phyloP scores from a whole-genome alignment of 37 sponge, comb jelly and placozoan species.

The Beroe ovata region DNA sequence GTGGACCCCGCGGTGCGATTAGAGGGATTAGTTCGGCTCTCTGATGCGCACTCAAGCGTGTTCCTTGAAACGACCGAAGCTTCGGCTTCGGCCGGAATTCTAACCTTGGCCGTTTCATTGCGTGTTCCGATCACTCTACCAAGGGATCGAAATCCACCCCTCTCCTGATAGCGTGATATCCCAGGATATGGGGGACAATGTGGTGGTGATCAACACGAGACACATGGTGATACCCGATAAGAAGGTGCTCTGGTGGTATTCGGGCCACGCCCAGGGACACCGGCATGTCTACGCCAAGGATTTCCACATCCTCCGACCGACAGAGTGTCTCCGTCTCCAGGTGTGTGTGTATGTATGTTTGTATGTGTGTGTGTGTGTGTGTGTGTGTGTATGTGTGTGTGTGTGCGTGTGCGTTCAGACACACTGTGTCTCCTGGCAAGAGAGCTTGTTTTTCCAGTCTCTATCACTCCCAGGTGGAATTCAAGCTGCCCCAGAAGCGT shows the following conservation, averaged over 20 bases:
- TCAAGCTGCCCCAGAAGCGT: slow-evolving; percentile 5
- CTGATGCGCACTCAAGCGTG: too few species aligned
- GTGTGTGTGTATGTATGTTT: too few species aligned
- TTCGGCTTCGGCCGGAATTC: too few species aligned
- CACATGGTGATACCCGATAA: slow-evolving; percentile 46
- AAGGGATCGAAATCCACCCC: not conserved
- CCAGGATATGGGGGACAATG: slow-evolving; percentile 44
- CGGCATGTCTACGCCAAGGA: slow-evolving; percentile 58
- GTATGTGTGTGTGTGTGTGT: too few species aligned
- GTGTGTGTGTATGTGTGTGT: too few species aligned
- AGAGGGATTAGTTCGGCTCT: too few species aligned
- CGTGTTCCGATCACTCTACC: too few species aligned
- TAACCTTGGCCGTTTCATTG: too few species aligned
- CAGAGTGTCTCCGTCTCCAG: slow-evolving; percentile 59
- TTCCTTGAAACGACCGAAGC: too few species aligned
- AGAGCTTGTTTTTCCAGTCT: not conserved
- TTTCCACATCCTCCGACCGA: slow-evolving; percentile 45
- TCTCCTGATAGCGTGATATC: not conserved
- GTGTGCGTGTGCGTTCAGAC: too few species aligned
- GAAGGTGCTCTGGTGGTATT: slow-evolving; percentile 67
- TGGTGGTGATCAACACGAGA: slow-evolving; percentile 54
- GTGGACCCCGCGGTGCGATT: too few species aligned
- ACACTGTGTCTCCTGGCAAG: too few species aligned
- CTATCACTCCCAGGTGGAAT: slow-evolving; percentile 62
- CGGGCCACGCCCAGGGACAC: slow-evolving; percentile 55